phyloP scores from a whole-genome alignment of 2,888 invertebrate genomes.

The Machimus atricapillus region DNA sequence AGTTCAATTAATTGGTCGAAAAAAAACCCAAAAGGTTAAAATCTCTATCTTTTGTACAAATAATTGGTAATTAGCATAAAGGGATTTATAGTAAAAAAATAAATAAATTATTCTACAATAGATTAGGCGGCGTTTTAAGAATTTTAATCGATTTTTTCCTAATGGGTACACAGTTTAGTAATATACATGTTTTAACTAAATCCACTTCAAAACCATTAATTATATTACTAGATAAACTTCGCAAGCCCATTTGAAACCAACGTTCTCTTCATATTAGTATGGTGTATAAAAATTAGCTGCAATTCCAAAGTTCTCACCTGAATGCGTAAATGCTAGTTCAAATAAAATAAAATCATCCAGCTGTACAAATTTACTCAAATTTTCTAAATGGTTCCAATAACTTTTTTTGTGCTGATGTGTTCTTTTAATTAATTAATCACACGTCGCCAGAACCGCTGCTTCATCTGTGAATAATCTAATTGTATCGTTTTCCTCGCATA shows the following conservation, averaged over 20 bases:
- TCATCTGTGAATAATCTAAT: slow-evolving; percentile 21
- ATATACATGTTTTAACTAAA: not conserved
- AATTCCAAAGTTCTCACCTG: not conserved
- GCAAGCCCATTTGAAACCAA: not conserved
- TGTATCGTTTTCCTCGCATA: not conserved
- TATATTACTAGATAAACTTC: not conserved
- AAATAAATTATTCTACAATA: not conserved
- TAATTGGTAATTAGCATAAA: not conserved
- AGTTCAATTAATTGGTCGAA: not conserved
- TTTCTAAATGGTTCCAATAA: not conserved
- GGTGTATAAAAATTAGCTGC: not conserved
- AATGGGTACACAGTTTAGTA: not conserved
- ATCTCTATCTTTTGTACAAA: not conserved
- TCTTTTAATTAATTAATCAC: not conserved
- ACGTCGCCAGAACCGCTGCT: not conserved
- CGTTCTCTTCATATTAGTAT: not conserved
- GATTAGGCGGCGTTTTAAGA: no score
- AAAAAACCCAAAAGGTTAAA: not conserved
- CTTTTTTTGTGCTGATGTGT: not conserved
- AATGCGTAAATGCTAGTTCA: not conserved
- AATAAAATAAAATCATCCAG: not conserved
- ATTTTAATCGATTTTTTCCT: no score
- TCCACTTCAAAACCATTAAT: not conserved
- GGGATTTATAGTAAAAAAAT: not conserved
- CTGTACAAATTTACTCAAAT: not conserved